Conservation (phyloP, 1,140 invertebrate species). For the Araneus ventricosus region DNA sequence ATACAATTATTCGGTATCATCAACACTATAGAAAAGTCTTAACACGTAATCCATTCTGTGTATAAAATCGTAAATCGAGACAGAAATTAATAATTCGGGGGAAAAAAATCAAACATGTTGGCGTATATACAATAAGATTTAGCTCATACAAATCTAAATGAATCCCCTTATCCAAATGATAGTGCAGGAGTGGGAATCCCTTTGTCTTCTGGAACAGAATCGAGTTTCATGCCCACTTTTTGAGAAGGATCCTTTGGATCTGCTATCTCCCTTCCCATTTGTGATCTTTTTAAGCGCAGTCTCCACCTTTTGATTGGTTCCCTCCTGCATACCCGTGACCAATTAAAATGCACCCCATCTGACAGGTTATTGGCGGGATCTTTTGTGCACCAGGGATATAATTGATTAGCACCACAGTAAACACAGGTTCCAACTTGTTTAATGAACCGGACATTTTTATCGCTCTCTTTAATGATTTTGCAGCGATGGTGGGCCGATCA, state of each 20-base stretch:
- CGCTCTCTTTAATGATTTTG: conserved; percentile 70
- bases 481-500: conserved; percentile 10
- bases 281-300: background rate
- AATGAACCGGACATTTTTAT: conserved; percentile 72
- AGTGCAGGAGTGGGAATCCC: background rate
- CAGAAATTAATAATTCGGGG: background rate
- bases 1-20: too few species aligned
- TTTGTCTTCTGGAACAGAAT: background rate
- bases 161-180: background rate
- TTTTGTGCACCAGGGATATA: conserved; percentile 51
- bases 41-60: background rate
- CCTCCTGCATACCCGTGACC: conserved; percentile 49
- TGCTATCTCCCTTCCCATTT: background rate
- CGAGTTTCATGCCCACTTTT: background rate
- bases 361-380: conserved; percentile 72
- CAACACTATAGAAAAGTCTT: too few species aligned
- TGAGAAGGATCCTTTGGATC: background rate
- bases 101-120: too few species aligned
- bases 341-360: conserved; percentile 72
- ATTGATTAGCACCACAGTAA: conserved; percentile 72
- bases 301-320: background rate
- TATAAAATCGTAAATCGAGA: background rate
- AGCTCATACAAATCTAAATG: background rate
- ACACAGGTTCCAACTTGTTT: conserved; percentile 72
- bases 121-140: background rate